Evolutionary conservation across 2,888 invertebrate genomes (phyloP), one percentile per base, ranked within the genome.

Genomic region (Trissoscelio sp.): DNA sequence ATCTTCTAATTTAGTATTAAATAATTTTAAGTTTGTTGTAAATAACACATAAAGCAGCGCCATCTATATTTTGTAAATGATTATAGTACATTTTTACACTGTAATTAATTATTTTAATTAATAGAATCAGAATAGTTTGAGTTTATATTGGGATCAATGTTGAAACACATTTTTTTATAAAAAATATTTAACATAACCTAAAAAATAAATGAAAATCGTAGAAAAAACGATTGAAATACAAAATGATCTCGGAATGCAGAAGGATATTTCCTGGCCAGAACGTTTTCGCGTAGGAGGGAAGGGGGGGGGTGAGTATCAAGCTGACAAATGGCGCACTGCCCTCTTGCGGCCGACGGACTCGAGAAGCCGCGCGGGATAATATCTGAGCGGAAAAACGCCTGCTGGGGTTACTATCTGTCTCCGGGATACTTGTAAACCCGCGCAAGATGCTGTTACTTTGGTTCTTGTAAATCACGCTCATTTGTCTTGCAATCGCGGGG

Each of bases 401-500:
- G 69, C 69, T 69, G 69, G 55, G 77, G 69, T 77, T 77, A 77
- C 77, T 69, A 58, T 72, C 70, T 66, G 70, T 75, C 79, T 72
- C 55, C 72, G 79, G 55, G 18, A 62, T 78, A 73, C 81, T 69
- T 72, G 79, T 74, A 58, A 75, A 58, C 72, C 48, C 46, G 81
- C 62, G 72, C 78, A 79, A 83, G 80, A 81, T 74, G 62, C 79
- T 72, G 67, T 48, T 62, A 57, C 70, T 46, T 70, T 31, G 28
- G 44, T 60, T 77, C 69, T 51, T 69, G 55, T 62, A 70, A 78
- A 70, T 62, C 57, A 57, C 66, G 44, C 39, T 66, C 66, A 48
- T 74, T 74, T 74, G 57, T 66, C 57, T 74, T 55, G 42, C 55
- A 55, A 73, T 73, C 55, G 55, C 24, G 28, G 42, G 5, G 7